Conservation (phyloP, 2,888 invertebrate genomes). For the Druceiella hillmani region DNA sequence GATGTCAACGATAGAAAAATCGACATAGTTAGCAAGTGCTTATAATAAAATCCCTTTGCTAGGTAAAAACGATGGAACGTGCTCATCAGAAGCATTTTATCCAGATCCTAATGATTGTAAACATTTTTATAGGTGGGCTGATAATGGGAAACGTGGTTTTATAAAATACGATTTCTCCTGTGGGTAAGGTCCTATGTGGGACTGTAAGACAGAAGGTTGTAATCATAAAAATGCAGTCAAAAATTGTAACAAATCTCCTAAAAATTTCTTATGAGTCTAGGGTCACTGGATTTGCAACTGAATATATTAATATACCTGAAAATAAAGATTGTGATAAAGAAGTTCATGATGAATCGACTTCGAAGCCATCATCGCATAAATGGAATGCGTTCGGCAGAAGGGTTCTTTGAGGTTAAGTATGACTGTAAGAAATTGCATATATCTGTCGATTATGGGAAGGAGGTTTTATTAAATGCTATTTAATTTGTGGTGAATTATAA, state of each 20-base stretch:
- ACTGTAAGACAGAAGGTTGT: conserved; percentile 56
- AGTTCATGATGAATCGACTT: conserved; percentile 1
- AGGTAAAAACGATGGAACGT: conserved; percentile 28
- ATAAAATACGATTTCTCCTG: conserved; percentile 58
- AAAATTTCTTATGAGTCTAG: background rate
- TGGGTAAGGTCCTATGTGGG: conserved; percentile 65
- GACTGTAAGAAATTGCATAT: conserved; percentile 43
- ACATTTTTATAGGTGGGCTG: conserved; percentile 69
- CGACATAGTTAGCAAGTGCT: background rate
- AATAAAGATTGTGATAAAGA: conserved; percentile 5
- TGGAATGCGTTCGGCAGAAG: conserved; percentile 26
- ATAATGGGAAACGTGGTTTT: conserved; percentile 40
- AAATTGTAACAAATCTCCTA: conserved; percentile 24
- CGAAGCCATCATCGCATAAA: conserved; percentile 9
- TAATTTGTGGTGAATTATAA: conserved; percentile 48
- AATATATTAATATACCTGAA: conserved; percentile 3
- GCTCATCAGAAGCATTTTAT: conserved; percentile 63
- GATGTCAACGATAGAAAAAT: conserved; percentile 9
- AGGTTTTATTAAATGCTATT: conserved; percentile 40
- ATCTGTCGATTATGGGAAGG: conserved; percentile 37
- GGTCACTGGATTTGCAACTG: background rate
- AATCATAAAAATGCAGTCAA: conserved; percentile 43
- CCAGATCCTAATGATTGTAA: conserved; percentile 62
- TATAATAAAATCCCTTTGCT: conserved; percentile 21
- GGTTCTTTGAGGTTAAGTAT: conserved; percentile 38